Base-by-base conservation (phyloP, 2,113 vertebrate genomes). In the Electrona antarctica region DNA sequence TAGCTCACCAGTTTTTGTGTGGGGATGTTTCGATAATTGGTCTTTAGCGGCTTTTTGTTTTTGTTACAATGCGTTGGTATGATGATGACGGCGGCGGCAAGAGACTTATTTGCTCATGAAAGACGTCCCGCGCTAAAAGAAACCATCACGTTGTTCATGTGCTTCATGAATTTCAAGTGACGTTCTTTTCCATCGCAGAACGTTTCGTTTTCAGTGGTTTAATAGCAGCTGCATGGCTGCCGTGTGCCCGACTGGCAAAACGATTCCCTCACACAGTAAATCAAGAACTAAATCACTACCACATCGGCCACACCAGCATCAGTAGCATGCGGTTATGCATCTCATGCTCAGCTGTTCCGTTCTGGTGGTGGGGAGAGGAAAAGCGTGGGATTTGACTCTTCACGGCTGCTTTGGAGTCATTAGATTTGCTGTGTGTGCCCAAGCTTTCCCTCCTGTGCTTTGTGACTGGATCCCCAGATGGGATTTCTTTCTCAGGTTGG, bases 11-110 rank as follows among this genome's bases (percentile, higher is more conserved):
- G 79, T 90, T 91, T 81, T 77, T 80, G 67, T 21, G 21, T 21
- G 33, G 55, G 82, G 87, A 88, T 90, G 85, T 84, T 84, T 80
- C 78, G 87, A 85, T 92, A 90, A 90, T 88, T 87, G 81, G 82
- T 83, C 81, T 87, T 84, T 64, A 79, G 86, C 83, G 33, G 33
- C 83, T 87, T 90, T 91, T 92, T 91, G 88, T 90, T 88, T 90
- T 88, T 56, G 12, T 74, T 74, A 74, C 84, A 83, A 87, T 89
- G 79, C 75, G 74, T 28, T 85, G 88, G 79, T 86, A 81, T 80
- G 61, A 60, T 12, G 10, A 12, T 74, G 84, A 85, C 81, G 82
- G 82, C 64, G 69, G 21, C 2, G 21, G 21, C 21, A 21, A 21
- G 2, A 79, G 78, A 71, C 80, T 67, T 21, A 21, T 21, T 81